Base-by-base conservation (phyloP, 2,113 vertebrate genomes). In the Dermatemys mawii region DNA sequence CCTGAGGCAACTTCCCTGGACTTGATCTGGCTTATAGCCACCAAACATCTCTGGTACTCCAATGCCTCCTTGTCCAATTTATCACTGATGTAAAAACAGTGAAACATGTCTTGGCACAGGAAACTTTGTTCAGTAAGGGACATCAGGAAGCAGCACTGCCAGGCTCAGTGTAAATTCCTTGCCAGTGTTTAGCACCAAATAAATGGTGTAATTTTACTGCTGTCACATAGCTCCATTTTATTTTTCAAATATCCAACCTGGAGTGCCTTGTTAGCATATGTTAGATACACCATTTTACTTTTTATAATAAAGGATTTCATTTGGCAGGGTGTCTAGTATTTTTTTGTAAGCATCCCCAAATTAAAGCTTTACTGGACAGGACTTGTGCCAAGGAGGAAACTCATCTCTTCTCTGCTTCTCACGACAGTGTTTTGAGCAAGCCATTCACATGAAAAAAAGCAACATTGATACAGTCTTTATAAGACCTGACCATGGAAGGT, bases 31-130 rank as follows among this genome's bases (percentile, higher is more conserved):
- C 41, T 8, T 7, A 1, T 9, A 5, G n/a, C 32, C 26, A 78
- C 84, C 24, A 76, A 55, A 60, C 11, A 12, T 67, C 9, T 8
- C 53, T 4, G 5, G 22, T 63, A 50, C 78, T 38, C 60, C 38
- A 1, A 0, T 27, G 44, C 21, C 3, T 82, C 19, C 63, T 67
- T 38, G 32, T 29, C 5, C 29, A 48, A 3, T 0, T 5, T 51
- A 2, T 2, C 53, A 46, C 10, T n/a, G 67, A 38, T 60, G 53
- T 73, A 76, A 44, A 60, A 67, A 35, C 48, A 13, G 0, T 55
- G 7, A 50, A n/a, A 13, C 1, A 0, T 32, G 85, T 27, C 24
- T 94, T 88, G n/a, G 48, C 76, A 50, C 70, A 57, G n/a, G 1
- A 0, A 6, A 11, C 26, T 83, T 81, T 67, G 6, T 50, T 83